Evolutionary conservation across 2,797 vertebrate genomes (phyloP).

Genomic region (Alcedo quadribrachys): DNA sequence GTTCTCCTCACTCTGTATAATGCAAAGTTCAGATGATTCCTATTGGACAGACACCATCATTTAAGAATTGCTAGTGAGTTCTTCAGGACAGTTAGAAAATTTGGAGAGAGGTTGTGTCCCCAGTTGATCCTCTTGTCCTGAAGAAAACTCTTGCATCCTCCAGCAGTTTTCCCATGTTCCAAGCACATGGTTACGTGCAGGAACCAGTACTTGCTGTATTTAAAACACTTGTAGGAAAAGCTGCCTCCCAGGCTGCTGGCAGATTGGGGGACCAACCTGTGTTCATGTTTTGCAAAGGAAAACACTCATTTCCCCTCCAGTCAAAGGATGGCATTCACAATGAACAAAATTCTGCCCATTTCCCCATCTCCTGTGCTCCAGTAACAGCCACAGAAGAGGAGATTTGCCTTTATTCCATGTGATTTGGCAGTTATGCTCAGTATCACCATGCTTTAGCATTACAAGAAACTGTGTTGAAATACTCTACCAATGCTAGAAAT

Average conservation of each 20-base stretch:
- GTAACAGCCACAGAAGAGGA: not conserved
- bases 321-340: slow-evolving; percentile 44
- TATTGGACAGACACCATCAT: not conserved
- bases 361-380: not conserved
- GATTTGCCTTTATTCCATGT: not conserved
- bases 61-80: not conserved
- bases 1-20: not conserved
- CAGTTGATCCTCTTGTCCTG: not conserved
- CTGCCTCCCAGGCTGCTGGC: not conserved
- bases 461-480: not conserved
- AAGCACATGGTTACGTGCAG: not conserved
- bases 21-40: not conserved
- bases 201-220: not conserved
- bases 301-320: slow-evolving; percentile 38
- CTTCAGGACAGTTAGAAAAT: not conserved
- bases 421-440: not conserved
- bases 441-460: not conserved
- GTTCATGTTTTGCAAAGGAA: slow-evolving; percentile 41
- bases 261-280: not conserved
- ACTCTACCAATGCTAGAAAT: not conserved
- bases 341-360: slow-evolving; percentile 30
- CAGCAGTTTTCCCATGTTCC: not conserved
- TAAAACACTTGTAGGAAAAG: slow-evolving; percentile 18
- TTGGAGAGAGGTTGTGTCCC: not conserved
- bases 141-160: not conserved